Base-by-base conservation (phyloP, 2,113 vertebrate species). In the Danionella cerebrum region DNA sequence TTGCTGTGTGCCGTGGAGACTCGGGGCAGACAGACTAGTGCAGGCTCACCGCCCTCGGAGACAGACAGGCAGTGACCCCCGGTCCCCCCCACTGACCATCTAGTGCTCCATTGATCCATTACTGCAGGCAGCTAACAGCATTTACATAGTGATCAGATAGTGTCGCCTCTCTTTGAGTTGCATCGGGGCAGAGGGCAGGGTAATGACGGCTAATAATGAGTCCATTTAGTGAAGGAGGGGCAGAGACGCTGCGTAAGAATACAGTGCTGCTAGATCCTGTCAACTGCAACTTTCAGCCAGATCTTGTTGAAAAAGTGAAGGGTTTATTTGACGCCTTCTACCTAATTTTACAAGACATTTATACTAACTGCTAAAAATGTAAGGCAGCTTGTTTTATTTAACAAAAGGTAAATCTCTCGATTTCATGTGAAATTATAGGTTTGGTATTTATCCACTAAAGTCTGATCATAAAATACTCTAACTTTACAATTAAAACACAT, bases 121-220 rank as follows among this genome's bases (percentile, higher is more conserved):
- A 86, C 77, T 82, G 79, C 66, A 71, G 78, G 75, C 78, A 80
- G 79, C 82, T 81, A 71, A 78, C 25, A 0, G 21, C 65, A 84
- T 90, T 86, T 84, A 71, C 86, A 89, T 89, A 85, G 82, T 87
- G 85, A 88, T 88, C 85, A 88, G 80, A 80, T 77, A 85, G 83
- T 67, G 80, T 88, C 81, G 83, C 78, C 80, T 88, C 76, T 79
- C 83, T 86, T 83, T 85, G 74, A 88, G 75, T 83, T 85, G 80
- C 77, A 81, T 84, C 83, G 83, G 79, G 52, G 69, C 79, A 79
- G 80, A 85, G 83, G 80, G 29, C 59, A 70, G 71, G 72, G 75
- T 78, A 86, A 85, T 88, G 83, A 89, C 81, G 80, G 78, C 77
- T 62, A 47, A 82, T 88, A 83, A 88, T 89, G 84, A 86, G 70